phyloP scores from a whole-genome alignment of 2,797 vertebrate species.

The Gastrophryne carolinensis region DNA sequence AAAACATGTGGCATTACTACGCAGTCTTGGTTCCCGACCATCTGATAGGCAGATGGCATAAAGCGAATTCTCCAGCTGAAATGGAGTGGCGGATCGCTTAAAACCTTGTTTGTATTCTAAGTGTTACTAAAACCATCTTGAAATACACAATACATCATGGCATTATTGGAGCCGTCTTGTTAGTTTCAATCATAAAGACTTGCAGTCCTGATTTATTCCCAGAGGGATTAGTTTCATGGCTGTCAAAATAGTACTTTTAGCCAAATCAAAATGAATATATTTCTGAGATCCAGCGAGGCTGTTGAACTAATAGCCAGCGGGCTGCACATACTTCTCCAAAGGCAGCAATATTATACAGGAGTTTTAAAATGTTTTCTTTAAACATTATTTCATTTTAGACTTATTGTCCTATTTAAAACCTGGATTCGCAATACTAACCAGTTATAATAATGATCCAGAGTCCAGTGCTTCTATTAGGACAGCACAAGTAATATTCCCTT shows the following conservation, averaged over 20 bases:
- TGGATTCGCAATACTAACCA: too few relatives aligned
- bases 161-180: slow-evolving; percentile 82
- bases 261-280: background rate
- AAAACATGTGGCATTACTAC: slow-evolving; percentile 95
- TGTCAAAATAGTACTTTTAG: background rate
- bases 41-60: slow-evolving; percentile 98
- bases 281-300: background rate
- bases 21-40: slow-evolving; percentile 87
- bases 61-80: slow-evolving; percentile 89
- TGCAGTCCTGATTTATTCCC: slow-evolving; percentile 72
- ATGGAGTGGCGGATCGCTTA: slow-evolving; percentile 98
- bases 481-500: too few relatives aligned
- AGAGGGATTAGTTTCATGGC: slow-evolving; percentile 62
- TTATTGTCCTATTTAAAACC: background rate
- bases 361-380: background rate
- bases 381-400: background rate
- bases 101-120: slow-evolving; percentile 99
- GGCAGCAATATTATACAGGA: background rate
- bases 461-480: too few relatives aligned
- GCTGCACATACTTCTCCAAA: background rate
- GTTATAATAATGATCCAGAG: too few relatives aligned
- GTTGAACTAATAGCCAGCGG: background rate
- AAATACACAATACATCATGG: slow-evolving; percentile 97
- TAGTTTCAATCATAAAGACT: slow-evolving; percentile 82
- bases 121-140: slow-evolving; percentile 98